Base-by-base conservation (phyloP, 2,797 vertebrate species). In the Lycodopsis pacificus region DNA sequence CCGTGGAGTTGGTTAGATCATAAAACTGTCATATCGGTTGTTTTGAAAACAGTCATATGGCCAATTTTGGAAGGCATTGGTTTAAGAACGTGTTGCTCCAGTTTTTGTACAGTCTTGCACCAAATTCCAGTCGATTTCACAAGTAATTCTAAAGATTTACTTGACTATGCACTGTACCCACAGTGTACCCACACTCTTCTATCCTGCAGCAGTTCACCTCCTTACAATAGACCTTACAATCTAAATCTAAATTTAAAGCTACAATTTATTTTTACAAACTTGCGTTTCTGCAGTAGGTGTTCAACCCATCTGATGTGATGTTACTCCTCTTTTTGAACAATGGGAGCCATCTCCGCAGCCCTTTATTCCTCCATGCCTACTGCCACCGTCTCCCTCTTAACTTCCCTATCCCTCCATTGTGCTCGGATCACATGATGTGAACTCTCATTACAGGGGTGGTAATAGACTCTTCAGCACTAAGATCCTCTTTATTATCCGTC, bases 401-500 rank as follows among this genome's bases (percentile, higher is more conserved):
- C 78, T 80, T 79, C 63, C 51, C 57, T 27, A 20, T 68, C 58
- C 66, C 70, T 76, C 77, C 73, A 87, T 90, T 92, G 92, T 91
- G 63, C 82, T 72, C 81, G 25, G 72, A 88, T 84, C 79, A 80
- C 76, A 81, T 80, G 81, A 72, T 74, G 69, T 79, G 84, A 90
- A 87, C 88, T 88, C 85, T 88, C 85, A 92, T 92, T 91, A 90
- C 80, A 89, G 77, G 78, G 79, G 86, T 82, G 86, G 86, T 91
- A 89, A 91, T 89, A 87, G 83, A 88, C 84, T 91, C 86, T 84
- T 91, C 86, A 79, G 87, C 83, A 58, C 81, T 56, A 71, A 85
- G 88, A 92, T 91, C 90, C 90, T 91, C 87, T 91, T 91, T 90
- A 93, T 93, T 90, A 93, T 91, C 89, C 67, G 62, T 88, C 89